These are phyloP conservation scores for Anomalospiza imberbis DNA, from an alignment of 2,797 vertebrate species.

Conservation along the genomic window DNA sequence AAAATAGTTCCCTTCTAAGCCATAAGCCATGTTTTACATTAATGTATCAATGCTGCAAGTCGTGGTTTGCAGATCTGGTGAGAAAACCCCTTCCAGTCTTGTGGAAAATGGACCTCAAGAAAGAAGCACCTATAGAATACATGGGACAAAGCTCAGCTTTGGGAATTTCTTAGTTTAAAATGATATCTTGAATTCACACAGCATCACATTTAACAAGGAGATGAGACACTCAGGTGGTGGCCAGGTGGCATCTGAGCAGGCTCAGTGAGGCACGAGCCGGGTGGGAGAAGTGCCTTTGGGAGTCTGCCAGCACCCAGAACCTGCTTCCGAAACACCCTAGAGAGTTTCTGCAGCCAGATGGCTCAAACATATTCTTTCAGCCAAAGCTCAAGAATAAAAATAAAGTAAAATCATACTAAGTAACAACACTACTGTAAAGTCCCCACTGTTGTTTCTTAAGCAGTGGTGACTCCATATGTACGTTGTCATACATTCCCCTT, in stretches of 20 bases:
- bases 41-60: background rate
- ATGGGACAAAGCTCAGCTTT: background rate
- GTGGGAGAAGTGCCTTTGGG: background rate
- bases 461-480: background rate
- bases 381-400: background rate
- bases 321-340: background rate
- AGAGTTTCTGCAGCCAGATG: background rate
- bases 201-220: background rate
- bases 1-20: background rate
- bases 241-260: accelerated
- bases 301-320: background rate
- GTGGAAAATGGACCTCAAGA: background rate
- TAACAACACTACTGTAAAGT: background rate
- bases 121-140: background rate
- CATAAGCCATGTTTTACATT: background rate
- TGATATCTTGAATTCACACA: background rate
- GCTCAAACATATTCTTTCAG: background rate
- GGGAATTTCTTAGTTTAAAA: background rate
- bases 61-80: background rate
- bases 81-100: background rate
- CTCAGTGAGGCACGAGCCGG: background rate
- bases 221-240: background rate
- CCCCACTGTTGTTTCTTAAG: background rate
- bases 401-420: background rate
- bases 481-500: background rate